Percentiles rank a stretch among this genome's conserved stretches.
These are phyloP conservation scores for Heloderma charlesbogerti DNA, from an alignment of 2,113 vertebrate species.

Conservation along the genomic window DNA sequence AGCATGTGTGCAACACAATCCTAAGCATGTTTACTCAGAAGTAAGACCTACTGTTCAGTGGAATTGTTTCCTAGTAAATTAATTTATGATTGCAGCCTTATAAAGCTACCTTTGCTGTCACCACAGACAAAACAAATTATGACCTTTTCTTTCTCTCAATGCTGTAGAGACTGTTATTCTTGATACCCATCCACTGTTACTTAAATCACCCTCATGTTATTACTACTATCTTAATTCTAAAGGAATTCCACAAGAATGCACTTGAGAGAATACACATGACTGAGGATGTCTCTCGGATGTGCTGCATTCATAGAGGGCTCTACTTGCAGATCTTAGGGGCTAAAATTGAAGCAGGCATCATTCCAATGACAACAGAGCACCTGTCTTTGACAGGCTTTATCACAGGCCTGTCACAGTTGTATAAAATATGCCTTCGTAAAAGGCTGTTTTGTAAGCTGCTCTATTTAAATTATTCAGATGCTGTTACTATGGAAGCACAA, in stretches of 20 bases:
- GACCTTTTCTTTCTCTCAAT: not conserved
- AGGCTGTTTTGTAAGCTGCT: constrained; percentile 50
- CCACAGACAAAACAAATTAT: not conserved
- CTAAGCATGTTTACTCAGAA: not conserved
- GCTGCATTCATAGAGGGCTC: not conserved
- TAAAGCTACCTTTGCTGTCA: not conserved
- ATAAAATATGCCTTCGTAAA: constrained; percentile 43
- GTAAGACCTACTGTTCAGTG: not conserved
- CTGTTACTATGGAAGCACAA: constrained; percentile 52
- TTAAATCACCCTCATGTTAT: not conserved
- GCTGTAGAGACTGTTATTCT: not conserved
- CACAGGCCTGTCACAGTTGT: not conserved
- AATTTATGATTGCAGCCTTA: not conserved
- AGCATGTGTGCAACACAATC: no score
- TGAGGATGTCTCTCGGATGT: not conserved
- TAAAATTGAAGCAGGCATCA: not conserved
- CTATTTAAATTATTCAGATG: constrained; percentile 44
- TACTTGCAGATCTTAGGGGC: not conserved
- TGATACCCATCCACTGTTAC: not conserved
- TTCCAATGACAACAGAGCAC: constrained; percentile 1
- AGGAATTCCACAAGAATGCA: constrained; percentile 44
- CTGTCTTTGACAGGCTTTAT: constrained; percentile 17
- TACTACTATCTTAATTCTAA: constrained; percentile 18
- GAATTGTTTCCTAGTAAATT: not conserved
- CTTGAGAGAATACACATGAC: not conserved